Evolutionary conservation across 2,888 invertebrate genomes (phyloP).

Genomic region (Xylota sylvarum): DNA sequence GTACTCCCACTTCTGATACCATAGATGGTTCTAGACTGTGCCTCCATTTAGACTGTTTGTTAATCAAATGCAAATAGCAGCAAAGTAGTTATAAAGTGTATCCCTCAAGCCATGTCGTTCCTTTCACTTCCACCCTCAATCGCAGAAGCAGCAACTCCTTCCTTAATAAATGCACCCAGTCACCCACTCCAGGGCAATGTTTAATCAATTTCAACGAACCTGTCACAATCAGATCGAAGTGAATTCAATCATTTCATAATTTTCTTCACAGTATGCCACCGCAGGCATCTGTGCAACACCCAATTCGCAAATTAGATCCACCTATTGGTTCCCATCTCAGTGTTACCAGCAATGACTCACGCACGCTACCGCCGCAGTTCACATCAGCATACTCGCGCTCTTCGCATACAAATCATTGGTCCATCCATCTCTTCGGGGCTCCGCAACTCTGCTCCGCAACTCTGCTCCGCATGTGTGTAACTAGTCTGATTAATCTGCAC

Average conservation of each 20-base stretch:
- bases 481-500: conserved; percentile 69
- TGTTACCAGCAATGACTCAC: conserved; percentile 47
- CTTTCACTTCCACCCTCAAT: neutral
- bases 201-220: conserved; percentile 52
- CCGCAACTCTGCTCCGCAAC: too few relatives aligned
- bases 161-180: too few relatives aligned
- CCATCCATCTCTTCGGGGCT: conserved; percentile 72
- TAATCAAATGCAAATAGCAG: too few relatives aligned
- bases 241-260: conserved; percentile 71
- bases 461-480: conserved; percentile 42
- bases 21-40: too few relatives aligned
- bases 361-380: conserved; percentile 44
- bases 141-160: neutral
- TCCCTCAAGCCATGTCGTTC: neutral
- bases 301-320: conserved; percentile 70
- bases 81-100: too few relatives aligned
- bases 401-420: conserved; percentile 68
- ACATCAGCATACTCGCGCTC: neutral
- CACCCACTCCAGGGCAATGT: conserved; percentile 5
- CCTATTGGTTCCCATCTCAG: conserved; percentile 44
- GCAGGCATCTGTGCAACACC: conserved; percentile 58
- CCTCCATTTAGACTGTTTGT: too few relatives aligned
- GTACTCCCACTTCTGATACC: too few relatives aligned
- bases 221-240: conserved; percentile 58
- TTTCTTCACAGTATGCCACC: conserved; percentile 65